Evolutionary conservation across 2,888 invertebrate genomes (phyloP).

Genomic region (Amphimallon solstitiale): DNA sequence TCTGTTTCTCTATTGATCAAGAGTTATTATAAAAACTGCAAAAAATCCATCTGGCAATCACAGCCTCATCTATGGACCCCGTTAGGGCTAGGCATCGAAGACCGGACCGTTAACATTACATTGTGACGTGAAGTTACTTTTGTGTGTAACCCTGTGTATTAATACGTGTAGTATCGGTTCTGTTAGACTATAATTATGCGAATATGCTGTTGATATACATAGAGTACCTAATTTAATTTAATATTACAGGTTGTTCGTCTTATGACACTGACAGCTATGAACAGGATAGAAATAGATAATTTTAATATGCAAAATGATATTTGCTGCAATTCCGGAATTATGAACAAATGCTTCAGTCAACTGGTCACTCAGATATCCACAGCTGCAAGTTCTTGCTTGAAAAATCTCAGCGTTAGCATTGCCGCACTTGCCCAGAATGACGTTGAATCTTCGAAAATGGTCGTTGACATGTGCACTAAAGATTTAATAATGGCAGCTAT

Average conservation of each 20-base stretch:
- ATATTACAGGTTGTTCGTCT: constrained; percentile 60
- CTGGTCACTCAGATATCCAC: constrained; percentile 54
- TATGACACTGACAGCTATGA: constrained; percentile 70
- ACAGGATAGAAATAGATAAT: constrained; percentile 63
- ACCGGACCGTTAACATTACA: too few species aligned
- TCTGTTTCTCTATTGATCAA: too few species aligned
- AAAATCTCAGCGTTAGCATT: constrained; percentile 60
- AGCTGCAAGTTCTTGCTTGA: constrained; percentile 57
- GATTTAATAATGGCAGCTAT: constrained; percentile 64
- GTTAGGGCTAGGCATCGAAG: too few species aligned
- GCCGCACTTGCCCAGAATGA: constrained; percentile 69
- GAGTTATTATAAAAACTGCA: too few species aligned
- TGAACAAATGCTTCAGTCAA: constrained; percentile 55
- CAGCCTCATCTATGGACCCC: too few species aligned
- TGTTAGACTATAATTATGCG: too few species aligned
- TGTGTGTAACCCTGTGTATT: too few species aligned
- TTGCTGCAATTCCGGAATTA: constrained; percentile 37
- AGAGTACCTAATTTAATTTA: too few species aligned
- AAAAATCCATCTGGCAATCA: too few species aligned
- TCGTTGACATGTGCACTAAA: constrained; percentile 69
- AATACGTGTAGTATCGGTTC: too few species aligned
- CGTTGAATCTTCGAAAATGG: constrained; percentile 66
- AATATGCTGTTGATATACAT: too few species aligned
- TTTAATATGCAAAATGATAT: constrained; percentile 51
- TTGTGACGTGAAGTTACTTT: too few species aligned